Evolutionary conservation across 2,113 vertebrate species (phyloP), one percentile per base, ranked within the genome.

Genomic region (Coregonus clupeaformis): DNA sequence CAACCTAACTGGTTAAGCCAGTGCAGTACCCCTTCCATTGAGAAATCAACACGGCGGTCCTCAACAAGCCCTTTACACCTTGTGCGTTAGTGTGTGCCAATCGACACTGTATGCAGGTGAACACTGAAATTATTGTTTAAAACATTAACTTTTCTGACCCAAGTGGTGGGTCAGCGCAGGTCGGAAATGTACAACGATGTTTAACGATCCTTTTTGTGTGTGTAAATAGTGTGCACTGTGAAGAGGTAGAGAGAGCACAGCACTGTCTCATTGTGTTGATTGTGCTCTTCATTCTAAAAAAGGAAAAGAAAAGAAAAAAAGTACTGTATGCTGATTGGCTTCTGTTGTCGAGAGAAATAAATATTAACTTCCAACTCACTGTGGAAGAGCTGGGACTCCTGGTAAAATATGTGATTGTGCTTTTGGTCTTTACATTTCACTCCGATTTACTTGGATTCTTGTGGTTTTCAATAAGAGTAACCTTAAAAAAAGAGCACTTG

Each of bases 141-240:
- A 85, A 88, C 88, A 87, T 92, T 90, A 80, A 90, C 91, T 89
- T 87, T 63, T 79, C 87, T 80, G 9, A 42, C 36, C 77, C 79
- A 84, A 85, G 77, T 77, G 71, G 65, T 80, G 80, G 78, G 77
- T 80, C 84, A 88, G 85, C 81, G 78, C 80, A 84, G 87, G 81
- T 82, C 80, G 80, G 89, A 92, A 91, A 90, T 92, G 90, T 91
- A 90, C n/a, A 42, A 24, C 16, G n/a, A 92, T 93, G 92, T 93
- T 92, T 91, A 93, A 92, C 36, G 11, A 11, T 42, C 82, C 18
- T 52, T 77, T 89, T 5, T 52, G 49, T 89, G 81, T 92, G 88
- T 93, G 90, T 92, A 90, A 92, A 91, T 91, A 90, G 90, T 84
- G 92, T 93, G 91, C 93, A 93, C 92, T 92, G 92, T 92, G 92